These are phyloP conservation scores for Momotus momota DNA, from an alignment of 2,797 vertebrate species.

Conservation along the genomic window DNA sequence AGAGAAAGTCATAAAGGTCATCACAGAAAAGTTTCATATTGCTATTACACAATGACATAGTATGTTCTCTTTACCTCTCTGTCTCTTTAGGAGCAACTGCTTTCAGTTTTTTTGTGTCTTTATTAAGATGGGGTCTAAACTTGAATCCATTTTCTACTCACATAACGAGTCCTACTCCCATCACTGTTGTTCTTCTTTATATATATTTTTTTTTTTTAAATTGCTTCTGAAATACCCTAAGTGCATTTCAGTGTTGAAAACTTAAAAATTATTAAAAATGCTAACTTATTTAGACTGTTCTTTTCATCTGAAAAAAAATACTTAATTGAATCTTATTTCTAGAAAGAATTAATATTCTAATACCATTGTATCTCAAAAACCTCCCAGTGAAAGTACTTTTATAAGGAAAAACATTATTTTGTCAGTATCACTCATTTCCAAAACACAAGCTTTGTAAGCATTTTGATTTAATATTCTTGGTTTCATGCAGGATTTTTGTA, in stretches of 20 bases:
- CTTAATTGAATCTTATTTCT: not conserved
- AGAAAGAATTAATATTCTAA: not conserved
- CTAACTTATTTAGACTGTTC: not conserved
- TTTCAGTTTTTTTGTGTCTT: not conserved
- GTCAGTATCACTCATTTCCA: not conserved
- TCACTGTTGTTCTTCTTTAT: not conserved
- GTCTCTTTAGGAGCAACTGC: not conserved
- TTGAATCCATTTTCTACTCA: not conserved
- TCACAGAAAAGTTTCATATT: not conserved
- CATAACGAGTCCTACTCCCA: not conserved
- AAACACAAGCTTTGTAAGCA: not conserved
- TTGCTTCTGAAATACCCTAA: not conserved
- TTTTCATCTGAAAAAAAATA: not conserved
- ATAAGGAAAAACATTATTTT: not conserved
- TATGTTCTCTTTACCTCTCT: not conserved
- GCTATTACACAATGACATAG: not conserved
- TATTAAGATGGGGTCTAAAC: not conserved
- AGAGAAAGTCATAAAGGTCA: not conserved
- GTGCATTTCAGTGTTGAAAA: not conserved
- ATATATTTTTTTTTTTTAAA: not conserved
- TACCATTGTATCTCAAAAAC: not conserved
- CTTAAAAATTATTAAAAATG: not conserved
- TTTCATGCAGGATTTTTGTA: not conserved
- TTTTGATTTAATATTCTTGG: not conserved
- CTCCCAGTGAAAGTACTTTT: not conserved